A percentile compares a stretch with the other conserved stretches of the same genome.
phyloP scores from a whole-genome alignment of 2,113 vertebrate species.

The Ancistrus triradiatus region DNA sequence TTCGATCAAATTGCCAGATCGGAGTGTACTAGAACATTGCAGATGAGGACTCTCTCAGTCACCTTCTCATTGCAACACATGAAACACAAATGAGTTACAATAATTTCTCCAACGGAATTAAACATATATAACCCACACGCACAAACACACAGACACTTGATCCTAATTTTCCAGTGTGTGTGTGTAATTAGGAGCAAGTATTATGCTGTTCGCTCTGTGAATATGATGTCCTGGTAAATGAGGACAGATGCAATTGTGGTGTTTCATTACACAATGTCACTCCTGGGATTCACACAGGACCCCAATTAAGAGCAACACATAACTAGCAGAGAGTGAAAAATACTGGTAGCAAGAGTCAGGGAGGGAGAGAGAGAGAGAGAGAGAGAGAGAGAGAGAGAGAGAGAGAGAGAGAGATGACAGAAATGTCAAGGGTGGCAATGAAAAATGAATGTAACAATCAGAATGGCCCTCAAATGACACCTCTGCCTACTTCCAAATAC shows the following conservation, averaged over 20 bases:
- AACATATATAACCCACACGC: not conserved
- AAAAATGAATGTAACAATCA: conserved; percentile 59
- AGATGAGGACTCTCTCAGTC: not conserved
- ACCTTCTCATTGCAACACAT: too few relatives aligned
- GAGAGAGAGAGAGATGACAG: conserved; percentile 5
- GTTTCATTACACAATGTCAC: conserved; percentile 42
- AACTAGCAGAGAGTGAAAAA: conserved; percentile 51
- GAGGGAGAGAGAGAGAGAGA: conserved; percentile 19
- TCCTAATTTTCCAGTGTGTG: not conserved
- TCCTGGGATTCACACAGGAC: conserved; percentile 39
- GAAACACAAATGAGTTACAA: too few relatives aligned
- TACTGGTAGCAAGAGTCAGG: not conserved
- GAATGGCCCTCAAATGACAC: conserved; percentile 55
- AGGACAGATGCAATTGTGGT: conserved; percentile 60
- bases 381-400: not conserved
- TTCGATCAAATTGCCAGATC: not conserved
- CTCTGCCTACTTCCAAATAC: too few relatives aligned
- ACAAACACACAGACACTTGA: not conserved
- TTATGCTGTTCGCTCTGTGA: conserved; percentile 42
- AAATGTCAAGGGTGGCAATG: conserved; percentile 38
- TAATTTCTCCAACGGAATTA: too few relatives aligned
- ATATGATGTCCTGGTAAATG: conserved; percentile 57
- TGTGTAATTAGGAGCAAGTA: conserved; percentile 56
- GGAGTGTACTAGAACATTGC: not conserved
- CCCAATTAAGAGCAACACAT: conserved; percentile 63